Base-by-base conservation (phyloP, 1,140 invertebrate species). In the Zaprionus ornatus region DNA sequence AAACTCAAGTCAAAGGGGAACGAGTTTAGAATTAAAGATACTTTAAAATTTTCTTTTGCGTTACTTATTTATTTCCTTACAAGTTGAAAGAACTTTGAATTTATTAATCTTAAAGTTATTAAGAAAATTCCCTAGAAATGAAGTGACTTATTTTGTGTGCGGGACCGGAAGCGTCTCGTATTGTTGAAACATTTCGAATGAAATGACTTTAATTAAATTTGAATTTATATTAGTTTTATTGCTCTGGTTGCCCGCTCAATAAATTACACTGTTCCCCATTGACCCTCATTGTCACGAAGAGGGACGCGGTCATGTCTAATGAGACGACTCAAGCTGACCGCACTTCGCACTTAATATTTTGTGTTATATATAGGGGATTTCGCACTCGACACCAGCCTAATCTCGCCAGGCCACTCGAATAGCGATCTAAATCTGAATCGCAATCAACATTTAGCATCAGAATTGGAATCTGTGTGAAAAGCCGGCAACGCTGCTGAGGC, bases 401-500 rank as follows among this genome's bases (percentile, higher is more conserved):
- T 45, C 71, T 68, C 17, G 52, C 19, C 23, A 27, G 21, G 61
- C 12, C n/a, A 70, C 37, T 55, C 42, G 27, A 19, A 50, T 48
- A 25, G 23, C 35, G 55, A 70, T 71, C 68, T 56, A 27, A 71
- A 64, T 64, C 61, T 37, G 65, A 74, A 79, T 79, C 63, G 40
- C 32, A 50, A 66, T 40, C 57, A 21, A 23, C 52, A 37, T 55
- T 21, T 21, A 25, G 23, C 25, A n/a, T 42, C 50, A 42, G 23
- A 29, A 13, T 67, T 37, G 15, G 60, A 64, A 70, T 78, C 48
- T 57, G 40, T 72, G 81, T 84, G 74, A 84, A 73, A 74, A 80
- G 82, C 77, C 68, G 74, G 61, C 64, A 71, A 35, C 59, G 77
- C 64, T 83, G 84, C 69, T 76, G 77, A 88, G 88, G 78, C 83